Evolutionary conservation across 2,113 vertebrate genomes (phyloP), one percentile per base, ranked within the genome.

Genomic region (Prietella phreatophila): DNA sequence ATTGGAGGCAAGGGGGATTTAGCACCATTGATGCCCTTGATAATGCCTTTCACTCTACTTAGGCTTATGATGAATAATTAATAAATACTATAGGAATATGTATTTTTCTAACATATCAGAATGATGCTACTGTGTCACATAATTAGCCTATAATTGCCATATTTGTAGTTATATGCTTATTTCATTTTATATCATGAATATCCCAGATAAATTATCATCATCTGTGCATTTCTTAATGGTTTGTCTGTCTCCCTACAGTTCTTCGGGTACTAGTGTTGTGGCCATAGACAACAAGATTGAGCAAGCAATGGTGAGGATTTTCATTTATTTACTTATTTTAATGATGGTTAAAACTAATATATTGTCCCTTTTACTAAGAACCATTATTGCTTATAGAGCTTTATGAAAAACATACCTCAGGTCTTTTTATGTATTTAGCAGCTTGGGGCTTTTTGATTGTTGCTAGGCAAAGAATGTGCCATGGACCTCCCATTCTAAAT

Each of bases 211-310:
- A 33, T 33, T 1, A 67, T n/a, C 8, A 5, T 76, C 36, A 25
- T 22, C 3, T 50, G 81, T 69, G 30, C 22, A 30, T 88, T 84
- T 63, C 25, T 39, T 27, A 36, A 15, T 82, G 83, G 86, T 81
- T 30, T 63, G 61, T 63, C 25, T 92, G 61, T 91, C 92, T 73
- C 95, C 47, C 39, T 50, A 20, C 86, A 99, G 98, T 94, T 97
- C 97, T 36, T 97, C 97, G 30, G 97, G 97, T 93, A 96, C 97
- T 85, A 97, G 97, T 94, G 97, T 99, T 93, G 98, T 99, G 94
- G 98, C 98, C 92, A 99, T 99, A 86, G 98, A 99, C 96, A 99
- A 99, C 97, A 99, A 99, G 93, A 99, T 99, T 86, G 97, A 99
- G 92, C 98, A 99, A 94, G 98, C 97, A 20, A 99, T 99, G 97